phyloP scores from a whole-genome alignment of 2,113 vertebrate species.

The Sphaerodactylus townsendi region DNA sequence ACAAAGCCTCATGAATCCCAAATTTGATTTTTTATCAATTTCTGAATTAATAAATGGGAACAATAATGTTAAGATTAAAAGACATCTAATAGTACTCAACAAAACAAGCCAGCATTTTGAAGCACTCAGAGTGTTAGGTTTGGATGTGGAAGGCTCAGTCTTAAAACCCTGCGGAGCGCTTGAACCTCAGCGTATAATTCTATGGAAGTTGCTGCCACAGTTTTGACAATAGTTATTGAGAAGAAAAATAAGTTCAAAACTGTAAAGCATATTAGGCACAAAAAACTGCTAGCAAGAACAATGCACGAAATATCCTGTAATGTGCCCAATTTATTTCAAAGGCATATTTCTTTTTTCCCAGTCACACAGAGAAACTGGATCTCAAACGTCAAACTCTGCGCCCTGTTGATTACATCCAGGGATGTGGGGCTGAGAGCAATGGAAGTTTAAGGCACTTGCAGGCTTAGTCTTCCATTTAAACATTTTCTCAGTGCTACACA shows the following conservation, averaged over 20 bases:
- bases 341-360: background rate
- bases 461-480: conserved; percentile 44
- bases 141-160: background rate
- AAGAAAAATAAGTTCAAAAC: background rate
- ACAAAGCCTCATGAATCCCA: background rate
- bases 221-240: background rate
- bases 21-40: background rate
- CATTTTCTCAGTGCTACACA: background rate
- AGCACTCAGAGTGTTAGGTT: background rate
- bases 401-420: background rate
- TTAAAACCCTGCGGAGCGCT: background rate
- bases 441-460: conserved; percentile 23
- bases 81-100: background rate
- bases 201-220: background rate
- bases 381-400: conserved; percentile 1
- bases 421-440: background rate
- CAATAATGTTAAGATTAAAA: background rate
- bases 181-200: background rate
- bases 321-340: background rate
- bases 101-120: background rate
- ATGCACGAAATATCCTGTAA: background rate
- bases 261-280: background rate
- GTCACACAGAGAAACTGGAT: background rate
- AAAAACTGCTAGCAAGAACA: background rate
- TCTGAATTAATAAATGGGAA: background rate